Evolutionary conservation across 1,140 invertebrate species (phyloP), one percentile per base, ranked within the genome.

Genomic region (Neodiprion pinetum): DNA sequence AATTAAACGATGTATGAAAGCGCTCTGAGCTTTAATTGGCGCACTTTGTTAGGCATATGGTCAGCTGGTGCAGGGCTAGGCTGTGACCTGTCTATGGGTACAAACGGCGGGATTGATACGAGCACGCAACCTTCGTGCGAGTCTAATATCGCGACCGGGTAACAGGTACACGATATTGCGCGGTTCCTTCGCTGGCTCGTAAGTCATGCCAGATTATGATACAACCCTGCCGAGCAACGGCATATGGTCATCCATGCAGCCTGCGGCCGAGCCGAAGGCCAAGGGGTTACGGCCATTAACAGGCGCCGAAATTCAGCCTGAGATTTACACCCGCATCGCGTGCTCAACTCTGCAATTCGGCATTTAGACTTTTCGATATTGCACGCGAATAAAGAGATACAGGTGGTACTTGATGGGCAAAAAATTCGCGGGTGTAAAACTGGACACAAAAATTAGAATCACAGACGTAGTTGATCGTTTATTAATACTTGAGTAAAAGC

Each of bases 201-300:
- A 61, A 61, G 53, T 61, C 53, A 61, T 61, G 53, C 53, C n/a
- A 3, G 53, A 61, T 61, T 61, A 61, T 40, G 28, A 40, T 17
- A 61, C 53, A 61, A 61, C 11, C 11, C 68, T 11, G 47, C 72
- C 53, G 73, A 49, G 72, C 73, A 70, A 75, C 79, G 82, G 48
- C 66, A 70, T 67, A 74, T 14, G 49, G 11, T 7, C 50, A 65
- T 50, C 49, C 68, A 28, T 72, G 47, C 28, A 71, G 9, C 50
- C 47, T 69, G 48, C 67, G 14, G 28, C 66, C 12, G 0, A 5
- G 61, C 1, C 61, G 47, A 70, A 73, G 53, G 66, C 50, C 75
- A 77, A 71, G 77, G 48, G 75, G 78, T 82, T 82, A 81, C 81
- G 80, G 78, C 81, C 80, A 80, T 85, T 82, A 84, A 83, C 79